phyloP scores from a whole-genome alignment of 2,113 vertebrate species.

The Caretta caretta region DNA sequence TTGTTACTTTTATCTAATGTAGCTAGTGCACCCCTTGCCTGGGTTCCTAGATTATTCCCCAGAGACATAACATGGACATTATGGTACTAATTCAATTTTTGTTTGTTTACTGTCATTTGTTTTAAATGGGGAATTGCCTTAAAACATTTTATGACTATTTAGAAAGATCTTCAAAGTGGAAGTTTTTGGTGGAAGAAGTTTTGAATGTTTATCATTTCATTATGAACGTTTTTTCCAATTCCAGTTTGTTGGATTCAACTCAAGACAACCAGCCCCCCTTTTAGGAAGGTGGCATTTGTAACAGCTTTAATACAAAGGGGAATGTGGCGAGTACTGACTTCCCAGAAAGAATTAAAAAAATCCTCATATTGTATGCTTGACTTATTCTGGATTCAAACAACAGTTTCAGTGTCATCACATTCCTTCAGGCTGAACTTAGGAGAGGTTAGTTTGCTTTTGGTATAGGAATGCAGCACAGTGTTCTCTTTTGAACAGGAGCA shows the following conservation, averaged over 20 bases:
- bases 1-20: not conserved
- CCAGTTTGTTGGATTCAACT: not conserved
- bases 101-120: no score
- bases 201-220: not conserved
- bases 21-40: not conserved
- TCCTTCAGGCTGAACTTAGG: not conserved
- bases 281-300: not conserved
- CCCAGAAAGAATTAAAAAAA: not conserved
- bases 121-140: not conserved
- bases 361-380: not conserved
- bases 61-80: not conserved
- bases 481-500: not conserved
- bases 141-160: not conserved
- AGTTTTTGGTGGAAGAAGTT: not conserved
- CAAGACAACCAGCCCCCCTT: not conserved
- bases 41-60: not conserved
- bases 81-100: not conserved
- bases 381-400: not conserved
- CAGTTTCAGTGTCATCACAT: not conserved
- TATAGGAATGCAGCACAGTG: not conserved
- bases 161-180: not conserved
- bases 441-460: not conserved
- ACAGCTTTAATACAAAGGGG: not conserved
- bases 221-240: not conserved
- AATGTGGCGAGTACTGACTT: fast-evolving